These are phyloP conservation scores for Amphiprion percula DNA, from an alignment of 2,113 vertebrate species.

Conservation along the genomic window DNA sequence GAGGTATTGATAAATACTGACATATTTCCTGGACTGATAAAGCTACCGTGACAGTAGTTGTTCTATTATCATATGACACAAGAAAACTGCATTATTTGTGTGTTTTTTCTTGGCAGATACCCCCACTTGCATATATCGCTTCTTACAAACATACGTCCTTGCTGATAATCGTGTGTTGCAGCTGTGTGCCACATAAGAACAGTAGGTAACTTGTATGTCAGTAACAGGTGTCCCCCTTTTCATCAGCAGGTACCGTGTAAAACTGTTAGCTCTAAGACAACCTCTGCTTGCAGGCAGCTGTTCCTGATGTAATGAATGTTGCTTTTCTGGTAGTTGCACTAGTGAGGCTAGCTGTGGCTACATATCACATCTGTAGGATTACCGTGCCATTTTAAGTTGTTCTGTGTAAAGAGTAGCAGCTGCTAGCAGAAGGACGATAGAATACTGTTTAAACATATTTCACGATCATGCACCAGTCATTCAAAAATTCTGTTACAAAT, in stretches of 20 bases:
- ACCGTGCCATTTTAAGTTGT: background rate
- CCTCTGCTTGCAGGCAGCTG: background rate
- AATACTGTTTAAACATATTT: too few relatives aligned
- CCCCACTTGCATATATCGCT: too few relatives aligned
- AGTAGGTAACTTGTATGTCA: too few relatives aligned
- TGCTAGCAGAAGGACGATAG: background rate
- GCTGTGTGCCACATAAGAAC: background rate
- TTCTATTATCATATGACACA: too few relatives aligned
- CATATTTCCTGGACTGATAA: too few relatives aligned
- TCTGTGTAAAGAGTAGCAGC: background rate
- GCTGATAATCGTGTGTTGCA: background rate
- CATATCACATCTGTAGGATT: too few relatives aligned
- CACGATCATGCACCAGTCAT: too few relatives aligned
- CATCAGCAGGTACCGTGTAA: background rate
- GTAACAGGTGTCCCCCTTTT: background rate
- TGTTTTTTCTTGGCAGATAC: too few relatives aligned
- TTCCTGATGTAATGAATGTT: background rate
- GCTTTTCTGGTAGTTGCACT: background rate
- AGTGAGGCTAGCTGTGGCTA: background rate
- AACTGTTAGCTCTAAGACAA: background rate
- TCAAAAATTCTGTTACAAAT: background rate
- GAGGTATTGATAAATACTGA: too few relatives aligned
- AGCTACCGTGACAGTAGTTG: too few relatives aligned
- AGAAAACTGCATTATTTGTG: too few relatives aligned
- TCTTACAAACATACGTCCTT: too few relatives aligned